phyloP scores from a whole-genome alignment of 1,140 invertebrate species.

The Plodia interpunctella region DNA sequence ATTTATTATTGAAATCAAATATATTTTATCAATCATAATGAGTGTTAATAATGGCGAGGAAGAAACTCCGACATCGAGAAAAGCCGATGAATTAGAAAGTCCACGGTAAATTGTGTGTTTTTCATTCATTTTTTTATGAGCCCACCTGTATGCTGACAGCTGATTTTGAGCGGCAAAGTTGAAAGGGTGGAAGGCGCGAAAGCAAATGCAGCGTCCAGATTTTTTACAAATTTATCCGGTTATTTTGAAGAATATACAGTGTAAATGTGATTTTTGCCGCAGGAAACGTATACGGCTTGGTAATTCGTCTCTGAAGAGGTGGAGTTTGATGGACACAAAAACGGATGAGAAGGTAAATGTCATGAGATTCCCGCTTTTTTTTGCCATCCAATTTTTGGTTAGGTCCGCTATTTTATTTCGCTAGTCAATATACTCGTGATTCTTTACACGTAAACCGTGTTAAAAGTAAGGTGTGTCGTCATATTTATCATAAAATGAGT shows the following conservation, averaged over 20 bases:
- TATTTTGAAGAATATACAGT: slow-evolving; percentile 17
- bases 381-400: slow-evolving; percentile 28
- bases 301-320: slow-evolving; percentile 45
- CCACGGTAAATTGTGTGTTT: slow-evolving; percentile 41
- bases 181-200: slow-evolving; percentile 66
- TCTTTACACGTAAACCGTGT: background rate
- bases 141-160: slow-evolving; percentile 51
- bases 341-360: slow-evolving; percentile 52
- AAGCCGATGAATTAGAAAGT: slow-evolving; percentile 40
- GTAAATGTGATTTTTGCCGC: slow-evolving; percentile 22
- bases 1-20: background rate
- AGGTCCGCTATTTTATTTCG: slow-evolving; percentile 7
- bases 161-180: slow-evolving; percentile 67
- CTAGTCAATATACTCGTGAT: background rate
- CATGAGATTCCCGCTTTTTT: slow-evolving; percentile 45
- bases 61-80: slow-evolving; percentile 27
- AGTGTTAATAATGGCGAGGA: slow-evolving; percentile 39
- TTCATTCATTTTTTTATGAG: background rate
- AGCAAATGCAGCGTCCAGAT: slow-evolving; percentile 22
- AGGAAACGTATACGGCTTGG: slow-evolving; percentile 54
- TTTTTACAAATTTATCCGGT: slow-evolving; percentile 12
- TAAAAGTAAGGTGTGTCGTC: background rate
- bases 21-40: slow-evolving; percentile 26
- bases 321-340: slow-evolving; percentile 60
- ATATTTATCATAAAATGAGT: slow-evolving; percentile 3